Conservation (phyloP, 1,140 invertebrate genomes). For the Babylonia areolata region DNA sequence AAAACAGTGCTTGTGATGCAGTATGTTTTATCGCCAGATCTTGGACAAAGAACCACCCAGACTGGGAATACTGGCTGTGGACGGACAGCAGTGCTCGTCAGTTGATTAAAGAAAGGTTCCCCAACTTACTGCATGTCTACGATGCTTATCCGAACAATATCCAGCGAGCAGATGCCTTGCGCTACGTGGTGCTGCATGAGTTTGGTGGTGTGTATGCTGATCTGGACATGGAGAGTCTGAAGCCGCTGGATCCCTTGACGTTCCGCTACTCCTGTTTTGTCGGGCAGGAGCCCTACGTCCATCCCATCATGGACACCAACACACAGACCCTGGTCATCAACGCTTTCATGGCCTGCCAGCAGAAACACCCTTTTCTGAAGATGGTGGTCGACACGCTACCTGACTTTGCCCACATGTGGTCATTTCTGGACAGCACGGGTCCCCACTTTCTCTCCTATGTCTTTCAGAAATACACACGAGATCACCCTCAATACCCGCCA, state of each 20-base stretch:
- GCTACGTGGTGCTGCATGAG: slow-evolving; percentile 71
- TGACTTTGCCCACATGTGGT: slow-evolving; percentile 68
- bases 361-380: slow-evolving; percentile 71
- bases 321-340: slow-evolving; percentile 70
- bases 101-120: slow-evolving; percentile 65
- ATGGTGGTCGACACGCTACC: slow-evolving; percentile 63
- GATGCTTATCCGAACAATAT: slow-evolving; percentile 67
- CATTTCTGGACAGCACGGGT: slow-evolving; percentile 70
- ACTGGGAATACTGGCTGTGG: slow-evolving; percentile 73
- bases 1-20: background rate
- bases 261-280: slow-evolving; percentile 69
- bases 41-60: slow-evolving; percentile 66
- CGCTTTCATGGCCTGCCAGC: slow-evolving; percentile 69
- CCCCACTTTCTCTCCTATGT: slow-evolving; percentile 68
- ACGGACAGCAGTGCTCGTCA: slow-evolving; percentile 67
- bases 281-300: slow-evolving; percentile 72
- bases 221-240: slow-evolving; percentile 70
- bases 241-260: slow-evolving; percentile 61
- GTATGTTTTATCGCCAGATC: slow-evolving; percentile 47
- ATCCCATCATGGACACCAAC: slow-evolving; percentile 68
- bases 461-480: slow-evolving; percentile 56
- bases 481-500: slow-evolving; percentile 7
- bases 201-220: slow-evolving; percentile 72
- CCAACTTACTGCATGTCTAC: slow-evolving; percentile 62
- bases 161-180: slow-evolving; percentile 65